phyloP scores from a whole-genome alignment of 1,140 invertebrate genomes.

The Calephelis nemesis region DNA sequence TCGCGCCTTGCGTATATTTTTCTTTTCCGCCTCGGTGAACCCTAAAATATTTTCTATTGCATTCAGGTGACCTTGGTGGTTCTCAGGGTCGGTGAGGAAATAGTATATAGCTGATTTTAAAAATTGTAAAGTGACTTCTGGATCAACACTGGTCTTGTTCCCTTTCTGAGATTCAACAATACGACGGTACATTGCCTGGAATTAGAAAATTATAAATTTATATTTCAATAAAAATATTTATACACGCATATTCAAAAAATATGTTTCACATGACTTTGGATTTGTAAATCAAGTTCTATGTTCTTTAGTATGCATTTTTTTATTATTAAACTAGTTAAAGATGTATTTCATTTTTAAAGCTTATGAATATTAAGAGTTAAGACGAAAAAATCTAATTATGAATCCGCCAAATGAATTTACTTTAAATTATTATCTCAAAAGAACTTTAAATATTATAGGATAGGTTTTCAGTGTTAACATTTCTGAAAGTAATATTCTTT shows the following conservation, averaged over 20 bases:
- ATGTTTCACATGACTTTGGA: not conserved
- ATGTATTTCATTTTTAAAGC: no score
- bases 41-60: conserved; percentile 93
- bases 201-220: conserved; percentile 35
- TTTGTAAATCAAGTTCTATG: not conserved
- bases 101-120: conserved; percentile 94
- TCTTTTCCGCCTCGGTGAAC: conserved; percentile 87
- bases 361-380: no score
- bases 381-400: no score
- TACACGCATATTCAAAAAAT: not conserved
- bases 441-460: no score
- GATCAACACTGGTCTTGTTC: conserved; percentile 85
- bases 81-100: conserved; percentile 92
- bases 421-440: no score
- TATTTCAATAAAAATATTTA: not conserved
- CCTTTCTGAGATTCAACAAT: conserved; percentile 86
- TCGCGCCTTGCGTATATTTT: conserved; percentile 85
- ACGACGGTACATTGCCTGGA: conserved; percentile 90
- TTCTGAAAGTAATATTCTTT: no score
- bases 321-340: no score
- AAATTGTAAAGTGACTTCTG: conserved; percentile 92
- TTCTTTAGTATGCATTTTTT: no score
- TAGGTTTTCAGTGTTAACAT: no score
- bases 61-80: conserved; percentile 89
- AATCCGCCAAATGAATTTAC: no score